Evolutionary conservation across 2,888 invertebrate species (phyloP), one percentile per base, ranked within the genome.

Genomic region (Neoascia interrupta): DNA sequence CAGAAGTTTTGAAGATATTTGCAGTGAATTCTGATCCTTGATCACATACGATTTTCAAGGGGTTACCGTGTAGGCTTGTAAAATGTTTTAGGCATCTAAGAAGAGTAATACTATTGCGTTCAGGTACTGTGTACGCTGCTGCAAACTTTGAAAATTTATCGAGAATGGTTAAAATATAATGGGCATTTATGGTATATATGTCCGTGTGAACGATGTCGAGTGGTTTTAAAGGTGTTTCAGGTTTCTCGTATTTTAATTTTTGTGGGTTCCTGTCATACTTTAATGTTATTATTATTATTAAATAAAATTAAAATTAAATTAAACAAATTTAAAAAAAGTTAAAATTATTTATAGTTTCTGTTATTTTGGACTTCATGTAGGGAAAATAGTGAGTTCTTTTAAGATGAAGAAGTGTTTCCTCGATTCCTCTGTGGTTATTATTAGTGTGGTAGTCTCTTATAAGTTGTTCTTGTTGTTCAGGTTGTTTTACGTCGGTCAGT

Each of bases 231-330:
- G 79, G 47, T 4, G 45, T 72, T 37, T 79, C 64, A 0, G 70
- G 39, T 5, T 60, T n/a, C 47, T 10, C 49, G 39, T 31, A 41
- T 47, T 53, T 60, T 15, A 56, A 1, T 69, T 66, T 79, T 66
- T n/a, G 76, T 43, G 47, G 72, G 26, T 70, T 81, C 45, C 37
- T 54, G n/a, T 80, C 64, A 6, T 70, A 75, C 47, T 75, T 75
- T 26, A 34, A 18, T 23, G 31, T 43, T 8, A n/a, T n/a, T n/a
- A n/a, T n/a, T n/a, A n/a, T n/a, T n/a, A n/a, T n/a, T n/a, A n/a
- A n/a, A n/a, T n/a, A n/a, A n/a, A n/a, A n/a, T n/a, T n/a, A n/a
- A n/a, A n/a, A n/a, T n/a, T n/a, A n/a, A n/a, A n/a, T n/a, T n/a
- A n/a, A n/a, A n/a, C n/a, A n/a, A n/a, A n/a, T n/a, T n/a, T n/a